phyloP scores from a whole-genome alignment of 2,888 invertebrate species.

The Drosophila suboccidentalis region DNA sequence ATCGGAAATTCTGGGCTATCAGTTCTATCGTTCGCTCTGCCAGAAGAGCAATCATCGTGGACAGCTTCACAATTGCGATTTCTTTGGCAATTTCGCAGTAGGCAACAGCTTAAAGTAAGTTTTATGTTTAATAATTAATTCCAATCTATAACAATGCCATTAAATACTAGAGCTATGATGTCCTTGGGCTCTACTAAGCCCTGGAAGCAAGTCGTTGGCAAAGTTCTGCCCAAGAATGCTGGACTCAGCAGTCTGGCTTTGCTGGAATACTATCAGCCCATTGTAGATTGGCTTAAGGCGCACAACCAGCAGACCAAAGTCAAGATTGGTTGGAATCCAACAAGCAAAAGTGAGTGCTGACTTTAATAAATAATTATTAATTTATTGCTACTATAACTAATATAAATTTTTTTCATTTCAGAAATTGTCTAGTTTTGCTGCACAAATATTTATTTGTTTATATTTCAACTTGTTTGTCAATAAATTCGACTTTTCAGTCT shows the following conservation, averaged over 20 bases:
- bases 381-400: not conserved
- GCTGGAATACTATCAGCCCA: constrained; percentile 92
- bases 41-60: constrained; percentile 90
- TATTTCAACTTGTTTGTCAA: not conserved
- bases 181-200: constrained; percentile 89
- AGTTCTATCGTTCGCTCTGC: constrained; percentile 91
- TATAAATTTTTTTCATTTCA: constrained; percentile 31
- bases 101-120: constrained; percentile 88
- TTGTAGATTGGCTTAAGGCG: constrained; percentile 74
- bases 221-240: constrained; percentile 90
- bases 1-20: constrained; percentile 93
- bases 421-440: constrained; percentile 59
- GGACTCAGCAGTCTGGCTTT: constrained; percentile 91
- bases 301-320: constrained; percentile 73
- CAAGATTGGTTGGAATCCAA: constrained; percentile 82
- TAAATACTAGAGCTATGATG: constrained; percentile 85
- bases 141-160: not conserved
- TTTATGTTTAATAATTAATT: constrained; percentile 58
- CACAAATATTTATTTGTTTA: not conserved
- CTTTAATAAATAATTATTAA: not conserved
- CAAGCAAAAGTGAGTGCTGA: constrained; percentile 75
- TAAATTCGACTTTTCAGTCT: not conserved
- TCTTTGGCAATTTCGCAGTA: constrained; percentile 91
- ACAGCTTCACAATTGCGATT: constrained; percentile 93
- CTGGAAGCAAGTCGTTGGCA: constrained; percentile 91